A percentile compares a stretch with the other conserved stretches of the same genome.
phyloP scores from a whole-genome alignment of 1,140 invertebrate species.

The Euura saliciscinereae region DNA sequence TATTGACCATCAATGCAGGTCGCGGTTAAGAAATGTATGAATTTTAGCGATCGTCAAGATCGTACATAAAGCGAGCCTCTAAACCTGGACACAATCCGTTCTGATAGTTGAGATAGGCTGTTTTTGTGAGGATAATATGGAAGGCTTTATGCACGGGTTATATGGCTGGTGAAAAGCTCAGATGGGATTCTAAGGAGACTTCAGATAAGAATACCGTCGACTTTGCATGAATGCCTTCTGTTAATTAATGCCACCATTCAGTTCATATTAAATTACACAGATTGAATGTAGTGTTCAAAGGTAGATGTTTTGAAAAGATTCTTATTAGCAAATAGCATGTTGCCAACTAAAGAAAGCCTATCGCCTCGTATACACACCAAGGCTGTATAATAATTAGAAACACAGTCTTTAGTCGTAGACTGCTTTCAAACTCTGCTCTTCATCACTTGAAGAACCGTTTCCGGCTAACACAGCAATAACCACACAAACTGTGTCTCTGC shows the following conservation, averaged over 20 bases:
- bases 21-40: too few species aligned
- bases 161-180: conserved; percentile 13
- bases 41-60: too few species aligned
- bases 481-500: neutral
- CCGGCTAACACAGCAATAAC: too few species aligned
- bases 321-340: conserved; percentile 35
- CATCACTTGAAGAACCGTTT: neutral
- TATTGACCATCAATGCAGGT: too few species aligned
- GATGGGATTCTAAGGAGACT: conserved; percentile 12
- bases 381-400: conserved; percentile 4
- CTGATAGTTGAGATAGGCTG: neutral
- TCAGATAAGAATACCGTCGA: conserved; percentile 33
- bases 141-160: conserved; percentile 9
- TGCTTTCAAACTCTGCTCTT: neutral
- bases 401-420: neutral
- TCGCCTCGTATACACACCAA: neutral
- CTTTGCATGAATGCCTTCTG: conserved; percentile 34
- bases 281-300: conserved; percentile 36
- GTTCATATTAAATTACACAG: conserved; percentile 38
- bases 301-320: conserved; percentile 38
- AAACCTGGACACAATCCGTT: neutral
- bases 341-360: conserved; percentile 7
- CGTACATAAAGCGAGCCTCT: neutral
- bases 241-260: conserved; percentile 45
- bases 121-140: conserved; percentile 3